Conservation (phyloP, 2,888 invertebrate genomes). For the Spodoptera exigua region DNA sequence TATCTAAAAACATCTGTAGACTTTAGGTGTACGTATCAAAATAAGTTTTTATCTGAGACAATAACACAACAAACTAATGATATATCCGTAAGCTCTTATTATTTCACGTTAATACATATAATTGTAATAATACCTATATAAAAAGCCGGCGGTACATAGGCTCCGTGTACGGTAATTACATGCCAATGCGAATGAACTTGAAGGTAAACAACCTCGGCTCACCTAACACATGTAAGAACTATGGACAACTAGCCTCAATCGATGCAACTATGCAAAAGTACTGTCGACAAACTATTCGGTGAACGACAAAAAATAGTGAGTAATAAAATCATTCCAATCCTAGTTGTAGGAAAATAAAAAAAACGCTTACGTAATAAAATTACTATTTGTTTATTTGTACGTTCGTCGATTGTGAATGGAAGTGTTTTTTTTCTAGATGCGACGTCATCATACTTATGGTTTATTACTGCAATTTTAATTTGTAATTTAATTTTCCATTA, state of each 20-base stretch:
- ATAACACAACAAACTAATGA: too few relatives aligned
- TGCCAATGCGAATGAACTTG: conserved; percentile 63
- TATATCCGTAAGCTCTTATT: conserved; percentile 4
- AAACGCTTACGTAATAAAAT: too few relatives aligned
- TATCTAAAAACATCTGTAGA: too few relatives aligned
- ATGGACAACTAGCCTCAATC: conserved; percentile 20
- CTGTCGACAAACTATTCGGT: too few relatives aligned
- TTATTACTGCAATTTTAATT: conserved; percentile 42
- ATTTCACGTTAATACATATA: conserved; percentile 12
- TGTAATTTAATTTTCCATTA: conserved; percentile 44
- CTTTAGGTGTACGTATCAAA: too few relatives aligned
- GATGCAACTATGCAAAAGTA: conserved; percentile 4
- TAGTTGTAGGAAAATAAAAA: too few relatives aligned
- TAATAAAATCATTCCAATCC: too few relatives aligned
- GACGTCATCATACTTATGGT: conserved; percentile 20
- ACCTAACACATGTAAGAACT: conserved; percentile 37
- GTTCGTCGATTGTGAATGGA: background rate
- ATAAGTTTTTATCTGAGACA: too few relatives aligned
- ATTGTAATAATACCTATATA: conserved; percentile 10
- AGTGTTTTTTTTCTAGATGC: conserved; percentile 6
- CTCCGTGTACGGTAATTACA: conserved; percentile 33
- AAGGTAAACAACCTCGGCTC: conserved; percentile 57
- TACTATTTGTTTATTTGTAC: background rate
- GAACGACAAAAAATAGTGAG: too few relatives aligned
- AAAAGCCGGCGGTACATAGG: conserved; percentile 14